Evolutionary conservation across 2,113 vertebrate species (phyloP), one percentile per base, ranked within the genome.

Genomic region (Todiramphus chloris): DNA sequence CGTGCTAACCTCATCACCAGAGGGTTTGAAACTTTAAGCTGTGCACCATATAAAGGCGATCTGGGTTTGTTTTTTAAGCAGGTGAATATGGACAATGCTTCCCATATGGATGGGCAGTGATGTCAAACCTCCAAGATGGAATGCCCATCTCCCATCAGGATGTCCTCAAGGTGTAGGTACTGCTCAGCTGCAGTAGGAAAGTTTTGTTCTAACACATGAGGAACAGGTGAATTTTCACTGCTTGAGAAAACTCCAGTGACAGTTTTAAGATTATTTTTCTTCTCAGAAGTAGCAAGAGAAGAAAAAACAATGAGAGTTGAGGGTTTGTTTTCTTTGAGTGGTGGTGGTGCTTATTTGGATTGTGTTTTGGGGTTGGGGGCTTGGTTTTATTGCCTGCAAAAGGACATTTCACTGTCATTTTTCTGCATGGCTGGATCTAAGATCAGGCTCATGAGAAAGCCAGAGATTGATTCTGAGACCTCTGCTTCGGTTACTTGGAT

Each of bases 41-140:
- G 15, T 20, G 19, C 17, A 1, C 3, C 3, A 23, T 19, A 11
- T 10, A 55, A 31, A 74, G 1, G 0, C 19, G 1, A 24, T 3
- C 33, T 30, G 48, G 63, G 50, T 6, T 2, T 20, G 33, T 0
- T 17, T 74, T 77, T 78, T 43, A 79, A 86, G 41, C 41, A n/a
- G 28, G 8, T 43, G 30, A 12, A 60, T 39, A 17, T 14, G 20
- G 55, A 19, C 13, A 20, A 11, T 20, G 46, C 9, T 76, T 69
- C 66, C 44, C 7, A 0, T 10, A 1, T 2, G 63, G 41, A 9
- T 69, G 20, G 23, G 27, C 18, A 62, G 3, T 3, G 33, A 8
- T 30, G 31, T 12, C 35, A 56, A 63, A 37, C n/a, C n/a, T 68
- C 31, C 67, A 16, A 2, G 44, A 9, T 93, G 74, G 33, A 89